phyloP scores from a whole-genome alignment of 2,113 vertebrate genomes.

The Myotis brandtii region DNA sequence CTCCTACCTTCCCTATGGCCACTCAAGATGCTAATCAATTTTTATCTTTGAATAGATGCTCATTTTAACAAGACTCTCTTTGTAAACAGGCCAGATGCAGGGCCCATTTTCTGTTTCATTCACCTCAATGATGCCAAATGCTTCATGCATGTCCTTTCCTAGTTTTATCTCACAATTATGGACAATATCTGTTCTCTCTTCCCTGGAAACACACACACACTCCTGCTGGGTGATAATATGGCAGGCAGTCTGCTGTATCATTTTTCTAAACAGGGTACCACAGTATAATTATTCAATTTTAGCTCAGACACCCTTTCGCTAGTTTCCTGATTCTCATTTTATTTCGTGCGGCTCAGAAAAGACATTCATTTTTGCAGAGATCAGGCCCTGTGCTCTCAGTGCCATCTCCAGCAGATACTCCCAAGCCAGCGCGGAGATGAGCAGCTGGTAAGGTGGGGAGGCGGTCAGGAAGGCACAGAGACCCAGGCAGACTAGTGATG shows the following conservation, averaged over 20 bases:
- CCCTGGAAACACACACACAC: not conserved
- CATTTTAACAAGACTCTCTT: not conserved
- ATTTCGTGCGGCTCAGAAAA: not conserved
- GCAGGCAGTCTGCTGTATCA: not conserved
- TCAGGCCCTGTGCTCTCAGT: not conserved
- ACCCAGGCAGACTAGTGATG: not conserved
- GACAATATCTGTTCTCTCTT: not conserved
- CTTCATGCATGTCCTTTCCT: not conserved
- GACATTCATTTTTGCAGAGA: not conserved
- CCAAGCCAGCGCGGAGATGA: not conserved
- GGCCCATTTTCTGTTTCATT: not conserved
- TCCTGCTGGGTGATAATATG: not conserved
- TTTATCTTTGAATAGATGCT: not conserved
- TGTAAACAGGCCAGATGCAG: not conserved
- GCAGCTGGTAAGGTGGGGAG: not conserved
- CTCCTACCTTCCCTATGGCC: not conserved
- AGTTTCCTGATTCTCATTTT: not conserved
- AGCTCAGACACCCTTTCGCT: not conserved
- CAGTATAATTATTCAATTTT: not conserved
- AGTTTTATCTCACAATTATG: not conserved
- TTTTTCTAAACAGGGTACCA: not conserved
- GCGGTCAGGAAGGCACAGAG: not conserved
- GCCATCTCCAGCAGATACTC: not conserved
- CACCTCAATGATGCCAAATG: not conserved
- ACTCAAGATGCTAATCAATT: not conserved